Percentiles rank a stretch among this genome's conserved stretches.
These are phyloP conservation scores for Drosophila ananassae DNA, from an alignment of 1,140 invertebrate species.

Conservation along the genomic window DNA sequence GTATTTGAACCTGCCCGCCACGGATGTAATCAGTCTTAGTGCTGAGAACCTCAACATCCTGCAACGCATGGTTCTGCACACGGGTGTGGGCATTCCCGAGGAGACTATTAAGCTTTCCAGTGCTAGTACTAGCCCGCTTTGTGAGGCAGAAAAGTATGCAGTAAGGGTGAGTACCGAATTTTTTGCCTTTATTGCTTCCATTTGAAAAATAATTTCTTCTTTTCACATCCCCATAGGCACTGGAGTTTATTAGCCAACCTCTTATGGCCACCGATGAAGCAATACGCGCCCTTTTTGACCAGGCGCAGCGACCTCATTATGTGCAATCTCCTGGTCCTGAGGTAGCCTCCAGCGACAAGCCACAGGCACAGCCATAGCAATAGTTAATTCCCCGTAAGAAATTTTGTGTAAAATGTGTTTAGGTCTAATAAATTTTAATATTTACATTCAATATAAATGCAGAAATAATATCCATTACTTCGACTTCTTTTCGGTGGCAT, in stretches of 20 bases:
- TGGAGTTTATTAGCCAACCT: slow-evolving; percentile 78
- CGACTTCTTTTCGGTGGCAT: slow-evolving; percentile 86
- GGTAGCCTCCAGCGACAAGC: slow-evolving; percentile 7
- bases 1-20: slow-evolving; percentile 74
- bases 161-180: slow-evolving; percentile 60
- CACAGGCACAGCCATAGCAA: slow-evolving; percentile 34
- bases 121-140: slow-evolving; percentile 69
- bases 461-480: slow-evolving; percentile 15
- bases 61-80: slow-evolving; percentile 76
- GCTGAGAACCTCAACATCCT: slow-evolving; percentile 80
- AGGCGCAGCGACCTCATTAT: slow-evolving; percentile 68
- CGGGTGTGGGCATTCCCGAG: slow-evolving; percentile 80
- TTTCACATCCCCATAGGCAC: slow-evolving; percentile 36
- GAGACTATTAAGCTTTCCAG: slow-evolving; percentile 63
- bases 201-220: too few species aligned
- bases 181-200: too few species aligned
- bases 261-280: slow-evolving; percentile 82
- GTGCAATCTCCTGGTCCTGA: slow-evolving; percentile 13
- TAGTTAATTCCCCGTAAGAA: slow-evolving; percentile 6
- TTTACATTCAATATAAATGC: slow-evolving; percentile 43
- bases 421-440: slow-evolving; percentile 47
- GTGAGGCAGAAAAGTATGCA: slow-evolving; percentile 81
- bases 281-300: slow-evolving; percentile 76
- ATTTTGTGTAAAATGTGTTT: slow-evolving; percentile 21
- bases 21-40: slow-evolving; percentile 84